A percentile compares a stretch with the other conserved stretches of the same genome.
Conservation (phyloP, 2,888 invertebrate species). For the Mantis religiosa region DNA sequence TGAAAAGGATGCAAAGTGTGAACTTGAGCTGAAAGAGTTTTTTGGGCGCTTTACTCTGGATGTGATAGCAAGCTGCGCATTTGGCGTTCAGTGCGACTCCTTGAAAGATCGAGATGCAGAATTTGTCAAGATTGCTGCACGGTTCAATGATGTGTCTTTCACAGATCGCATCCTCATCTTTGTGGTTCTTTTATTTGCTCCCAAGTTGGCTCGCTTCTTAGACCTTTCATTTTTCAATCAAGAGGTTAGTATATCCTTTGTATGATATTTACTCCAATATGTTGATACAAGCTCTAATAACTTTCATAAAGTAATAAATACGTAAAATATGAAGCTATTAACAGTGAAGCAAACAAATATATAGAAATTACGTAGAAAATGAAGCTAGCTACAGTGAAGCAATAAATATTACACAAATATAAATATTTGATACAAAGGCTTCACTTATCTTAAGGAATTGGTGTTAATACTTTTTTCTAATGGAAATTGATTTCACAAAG, state of each 20-base stretch:
- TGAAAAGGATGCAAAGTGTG: conserved; percentile 33
- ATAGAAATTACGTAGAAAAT: no score
- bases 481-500: no score
- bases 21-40: conserved; percentile 53
- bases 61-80: conserved; percentile 55
- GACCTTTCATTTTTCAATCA: conserved; percentile 35
- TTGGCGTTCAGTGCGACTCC: conserved; percentile 53
- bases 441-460: no score
- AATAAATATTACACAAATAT: no score
- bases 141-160: conserved; percentile 33
- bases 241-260: conserved; percentile 23
- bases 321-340: no score
- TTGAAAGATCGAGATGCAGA: conserved; percentile 49
- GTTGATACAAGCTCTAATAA: no score
- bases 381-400: no score
- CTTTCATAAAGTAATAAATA: no score
- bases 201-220: conserved; percentile 19
- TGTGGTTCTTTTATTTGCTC: neutral
- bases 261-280: no score
- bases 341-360: no score
- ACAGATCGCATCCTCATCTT: conserved; percentile 30
- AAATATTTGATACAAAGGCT: no score
- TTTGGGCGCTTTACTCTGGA: conserved; percentile 54
- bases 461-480: no score
- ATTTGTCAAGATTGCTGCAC: conserved; percentile 43